Percentiles rank a stretch among this genome's conserved stretches.
Evolutionary conservation across 2,888 invertebrate species (phyloP).

Genomic region (Athalia cordata): DNA sequence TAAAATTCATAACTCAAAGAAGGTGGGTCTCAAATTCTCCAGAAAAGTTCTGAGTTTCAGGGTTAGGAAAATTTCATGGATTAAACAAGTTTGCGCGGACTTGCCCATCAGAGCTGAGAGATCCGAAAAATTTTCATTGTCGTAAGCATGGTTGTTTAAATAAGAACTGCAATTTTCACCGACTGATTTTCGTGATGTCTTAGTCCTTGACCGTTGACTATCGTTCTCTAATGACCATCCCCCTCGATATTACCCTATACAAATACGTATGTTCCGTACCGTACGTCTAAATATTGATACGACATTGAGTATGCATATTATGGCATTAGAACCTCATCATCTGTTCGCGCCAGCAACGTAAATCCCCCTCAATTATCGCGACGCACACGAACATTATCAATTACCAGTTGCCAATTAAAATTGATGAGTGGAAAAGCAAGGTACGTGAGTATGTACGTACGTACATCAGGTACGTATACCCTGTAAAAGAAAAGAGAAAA

Average conservation of each 20-base stretch:
- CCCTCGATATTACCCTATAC: no score
- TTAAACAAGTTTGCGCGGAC: no score
- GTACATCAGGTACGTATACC: not conserved
- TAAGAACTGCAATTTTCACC: not conserved
- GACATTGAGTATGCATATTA: not conserved
- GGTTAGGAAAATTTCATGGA: no score
- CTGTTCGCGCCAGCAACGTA: conserved; percentile 27
- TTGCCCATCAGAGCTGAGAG: no score
- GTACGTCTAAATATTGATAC: not conserved
- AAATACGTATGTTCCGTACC: not conserved
- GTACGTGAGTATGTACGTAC: not conserved
- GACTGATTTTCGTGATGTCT: no score
- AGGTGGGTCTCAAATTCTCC: no score
- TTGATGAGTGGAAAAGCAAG: conserved; percentile 6
- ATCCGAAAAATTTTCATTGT: no score
- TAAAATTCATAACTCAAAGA: no score
- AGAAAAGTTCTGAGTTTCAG: no score
- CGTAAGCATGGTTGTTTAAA: not conserved
- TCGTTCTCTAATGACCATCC: no score
- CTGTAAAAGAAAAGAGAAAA: not conserved
- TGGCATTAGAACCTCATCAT: conserved; percentile 2
- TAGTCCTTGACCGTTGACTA: no score
- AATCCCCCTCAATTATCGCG: conserved; percentile 32
- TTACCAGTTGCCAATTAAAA: conserved; percentile 33
- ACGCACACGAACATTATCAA: conserved; percentile 30